phyloP scores from a whole-genome alignment of 1,140 invertebrate genomes.

The Gryllus bimaculatus region DNA sequence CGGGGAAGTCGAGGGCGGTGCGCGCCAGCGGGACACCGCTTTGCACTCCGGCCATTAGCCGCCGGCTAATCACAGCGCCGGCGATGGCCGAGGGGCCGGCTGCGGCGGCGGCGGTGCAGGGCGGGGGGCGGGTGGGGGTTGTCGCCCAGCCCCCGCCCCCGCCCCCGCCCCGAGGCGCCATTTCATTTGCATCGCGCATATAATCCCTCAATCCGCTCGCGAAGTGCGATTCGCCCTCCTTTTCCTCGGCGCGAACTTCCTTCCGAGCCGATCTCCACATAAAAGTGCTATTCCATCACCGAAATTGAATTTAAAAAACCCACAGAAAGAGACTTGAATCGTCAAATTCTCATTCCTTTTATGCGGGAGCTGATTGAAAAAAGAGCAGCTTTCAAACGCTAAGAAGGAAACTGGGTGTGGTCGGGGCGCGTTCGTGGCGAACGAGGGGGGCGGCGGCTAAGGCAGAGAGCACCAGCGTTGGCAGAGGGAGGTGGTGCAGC shows the following conservation, averaged over 20 bases:
- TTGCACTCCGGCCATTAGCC: too few relatives aligned
- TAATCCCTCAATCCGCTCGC: neutral
- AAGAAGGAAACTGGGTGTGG: neutral
- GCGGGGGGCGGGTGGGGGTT: too few relatives aligned
- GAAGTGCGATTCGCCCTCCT: neutral
- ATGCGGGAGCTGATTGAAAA: neutral
- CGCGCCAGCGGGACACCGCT: too few relatives aligned
- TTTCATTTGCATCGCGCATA: neutral
- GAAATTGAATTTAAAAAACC: slow-evolving; percentile 2
- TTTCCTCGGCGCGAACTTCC: neutral
- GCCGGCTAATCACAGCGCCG: too few relatives aligned
- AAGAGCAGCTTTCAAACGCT: slow-evolving; percentile 1
- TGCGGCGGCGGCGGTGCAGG: too few relatives aligned
- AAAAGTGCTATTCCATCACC: slow-evolving; percentile 1
- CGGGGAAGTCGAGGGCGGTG: too few relatives aligned
- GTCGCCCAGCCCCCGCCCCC: too few relatives aligned
- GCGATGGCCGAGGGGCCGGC: too few relatives aligned
- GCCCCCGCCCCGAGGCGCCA: neutral
- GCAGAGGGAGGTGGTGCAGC: neutral
- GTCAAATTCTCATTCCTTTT: neutral
- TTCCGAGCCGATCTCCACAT: neutral
- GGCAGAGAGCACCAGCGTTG: neutral
- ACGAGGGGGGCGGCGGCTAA: neutral
- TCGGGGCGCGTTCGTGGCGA: neutral
- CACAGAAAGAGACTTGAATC: slow-evolving; percentile 4